Evolutionary conservation across 2,113 vertebrate species (phyloP), one percentile per base, ranked within the genome.

Genomic region (Mola mola): DNA sequence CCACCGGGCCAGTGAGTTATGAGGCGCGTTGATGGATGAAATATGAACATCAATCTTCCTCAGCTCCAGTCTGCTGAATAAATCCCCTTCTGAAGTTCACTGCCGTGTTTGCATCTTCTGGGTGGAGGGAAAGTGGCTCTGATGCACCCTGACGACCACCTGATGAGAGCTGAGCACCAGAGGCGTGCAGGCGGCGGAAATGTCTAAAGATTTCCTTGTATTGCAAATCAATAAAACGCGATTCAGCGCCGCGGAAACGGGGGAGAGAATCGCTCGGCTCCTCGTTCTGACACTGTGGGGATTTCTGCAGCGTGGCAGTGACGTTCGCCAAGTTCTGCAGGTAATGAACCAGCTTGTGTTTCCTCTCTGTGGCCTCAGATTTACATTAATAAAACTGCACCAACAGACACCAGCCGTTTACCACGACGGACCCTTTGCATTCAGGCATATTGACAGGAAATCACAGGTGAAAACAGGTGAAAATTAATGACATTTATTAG

Each of bases 41-140:
- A 86, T 86, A 84, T 83, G 83, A 84, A 82, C 81, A 81, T 84
- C 85, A 79, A 86, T 87, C 87, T 86, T 83, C 56, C 65, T 79
- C 77, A 42, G 65, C 76, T 50, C 62, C 64, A 75, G 69, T 76
- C 81, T 66, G 66, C 73, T 77, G 73, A 84, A 84, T 84, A 78
- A 87, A 85, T 82, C n/a, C 60, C 80, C 81, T 75, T 80, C 81
- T 62, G 48, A 75, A 78, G 78, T 81, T 76, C 33, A 20, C 50
- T 64, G 78, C 68, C 52, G 72, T 81, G 81, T 76, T 72, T 68
- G 64, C 46, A 72, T 60, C 66, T 41, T 52, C 34, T 16, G 24
- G 29, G 26, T 1, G 5, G 17, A 48, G 33, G 33, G 15, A 68
- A 63, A 40, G 9, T 13, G 12, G 16, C 1, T 25, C 28, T 50